Base-by-base conservation (phyloP, 92 coral and sea anemone species). In the Palythoa grandis region DNA sequence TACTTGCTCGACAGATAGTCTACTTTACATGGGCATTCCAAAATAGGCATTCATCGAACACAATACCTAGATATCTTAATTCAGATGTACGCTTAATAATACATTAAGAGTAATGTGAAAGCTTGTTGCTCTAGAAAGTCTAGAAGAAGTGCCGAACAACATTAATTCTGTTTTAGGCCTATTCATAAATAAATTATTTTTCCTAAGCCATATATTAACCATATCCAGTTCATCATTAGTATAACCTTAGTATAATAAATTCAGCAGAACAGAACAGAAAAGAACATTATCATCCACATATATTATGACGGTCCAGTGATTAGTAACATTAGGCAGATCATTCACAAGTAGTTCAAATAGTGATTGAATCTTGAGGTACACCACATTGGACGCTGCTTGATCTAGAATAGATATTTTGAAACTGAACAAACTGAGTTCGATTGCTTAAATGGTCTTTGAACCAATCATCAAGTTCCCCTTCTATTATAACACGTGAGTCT, bases 241-340 rank as follows among this genome's bases (percentile, higher is more conserved):
- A 29, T 29, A 29, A 29, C 35, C 35, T 29, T 29, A 29, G 35
- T 56, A 0, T 56, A 56, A 3, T 0, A 12, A 12, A 56, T 13
- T 56, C 61, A 56, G 16, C 2, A 68, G 72, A 22, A 9, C 14
- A 7, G 61, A 56, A 12, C 60, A 77, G 25, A 86, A 86, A 22
- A 77, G 76, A 3, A 86, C 89, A 11, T 77, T 86, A 9, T 77
- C 89, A 39, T 76, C 89, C 12, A 77, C 89, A 37, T 66, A 86
- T 84, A 86, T 77, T 35, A 86, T 61, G 53, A 77, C 65, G 50
- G 37, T 11, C 14, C 12, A 47, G 12, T 25, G 69, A 29, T 29
- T 29, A 29, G 35, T 29, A 29, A 29, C 53, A 23, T 25, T 1
- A 29, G 82, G 82, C 5, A 76, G 67, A 54, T 73, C 87, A 58